Evolutionary conservation across 2,113 vertebrate species (phyloP).

Genomic region (Tetrao urogallus): DNA sequence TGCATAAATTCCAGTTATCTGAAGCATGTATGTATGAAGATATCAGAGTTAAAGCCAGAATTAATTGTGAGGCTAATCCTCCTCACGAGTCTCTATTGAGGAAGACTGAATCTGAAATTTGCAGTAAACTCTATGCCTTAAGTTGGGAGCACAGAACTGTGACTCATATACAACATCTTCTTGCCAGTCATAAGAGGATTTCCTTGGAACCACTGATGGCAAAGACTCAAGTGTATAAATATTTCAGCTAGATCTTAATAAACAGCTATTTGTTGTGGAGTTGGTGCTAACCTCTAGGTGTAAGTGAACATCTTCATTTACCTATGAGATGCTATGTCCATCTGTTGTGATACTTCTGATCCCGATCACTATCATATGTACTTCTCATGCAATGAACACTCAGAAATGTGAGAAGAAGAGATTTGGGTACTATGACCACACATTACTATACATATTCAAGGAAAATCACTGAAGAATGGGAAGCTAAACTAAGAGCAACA

Average conservation of each 20-base stretch:
- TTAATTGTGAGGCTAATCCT: background rate
- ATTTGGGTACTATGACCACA: background rate
- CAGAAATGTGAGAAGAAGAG: background rate
- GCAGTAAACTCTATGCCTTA: background rate
- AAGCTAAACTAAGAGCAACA: background rate
- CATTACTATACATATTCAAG: background rate
- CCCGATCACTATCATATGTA: background rate
- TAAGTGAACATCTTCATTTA: background rate
- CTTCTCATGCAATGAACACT: background rate
- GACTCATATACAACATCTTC: background rate
- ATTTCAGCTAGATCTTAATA: background rate
- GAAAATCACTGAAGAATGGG: background rate
- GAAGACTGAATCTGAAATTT: background rate
- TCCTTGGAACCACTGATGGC: fast-evolving
- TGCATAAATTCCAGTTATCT: background rate
- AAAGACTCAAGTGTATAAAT: background rate
- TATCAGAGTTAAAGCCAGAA: background rate
- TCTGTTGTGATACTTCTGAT: background rate
- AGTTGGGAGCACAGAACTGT: background rate
- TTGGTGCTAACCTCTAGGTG: background rate
- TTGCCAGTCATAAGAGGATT: background rate
- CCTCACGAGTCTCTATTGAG: background rate
- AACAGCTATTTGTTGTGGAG: background rate
- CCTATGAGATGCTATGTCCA: background rate
- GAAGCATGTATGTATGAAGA: background rate